Evolutionary conservation across 2,888 invertebrate species (phyloP), one percentile per base, ranked within the genome.

Genomic region (Saturnia pavonia): DNA sequence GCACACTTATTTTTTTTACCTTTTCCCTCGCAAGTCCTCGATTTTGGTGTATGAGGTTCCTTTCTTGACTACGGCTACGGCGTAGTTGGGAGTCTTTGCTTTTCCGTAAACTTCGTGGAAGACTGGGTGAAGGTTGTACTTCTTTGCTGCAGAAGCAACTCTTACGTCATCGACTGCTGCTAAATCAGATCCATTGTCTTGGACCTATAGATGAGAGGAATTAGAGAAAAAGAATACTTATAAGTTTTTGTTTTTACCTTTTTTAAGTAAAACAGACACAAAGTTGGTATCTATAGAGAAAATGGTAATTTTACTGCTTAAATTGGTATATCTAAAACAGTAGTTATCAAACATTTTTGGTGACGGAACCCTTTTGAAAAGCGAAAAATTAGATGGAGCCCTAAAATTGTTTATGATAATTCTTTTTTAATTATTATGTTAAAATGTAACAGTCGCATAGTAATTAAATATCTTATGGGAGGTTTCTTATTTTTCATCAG

Each of bases 111-210:
- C 91, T 80, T 96, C 96, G 66, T 95, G 94, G 80, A 96, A 91
- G 0, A 96, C 95, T 0, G 96, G 95, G 75, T 94, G 94, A 0
- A 95, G 85, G 75, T 95, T 95, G 87, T 94, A 96, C 63, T 95
- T 91, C 67, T 91, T 94, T 8, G 92, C 88, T 0, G 94, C 95
- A 0, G 90, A 81, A 0, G 91, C 91, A 0, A 95, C 95, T 48
- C 89, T 82, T 88, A 95, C 86, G 82, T 96, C 96, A 72, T 96
- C 96, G 8, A 97, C 91, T 0, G 96, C 95, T 25, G 96, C 95
- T 40, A 97, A 87, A 80, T 97, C 97, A 11, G 96, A 96, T 1
- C 95, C 95, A 74, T 96, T 96, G 76, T 96, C 95, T 80, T 95
- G 94, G 14, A 97, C 92, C 93, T 93, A 57, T 57, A 12, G 25